Percentiles rank a stretch among this genome's conserved stretches.
phyloP scores from a whole-genome alignment of 2,797 vertebrate species.

The Morelia viridis region DNA sequence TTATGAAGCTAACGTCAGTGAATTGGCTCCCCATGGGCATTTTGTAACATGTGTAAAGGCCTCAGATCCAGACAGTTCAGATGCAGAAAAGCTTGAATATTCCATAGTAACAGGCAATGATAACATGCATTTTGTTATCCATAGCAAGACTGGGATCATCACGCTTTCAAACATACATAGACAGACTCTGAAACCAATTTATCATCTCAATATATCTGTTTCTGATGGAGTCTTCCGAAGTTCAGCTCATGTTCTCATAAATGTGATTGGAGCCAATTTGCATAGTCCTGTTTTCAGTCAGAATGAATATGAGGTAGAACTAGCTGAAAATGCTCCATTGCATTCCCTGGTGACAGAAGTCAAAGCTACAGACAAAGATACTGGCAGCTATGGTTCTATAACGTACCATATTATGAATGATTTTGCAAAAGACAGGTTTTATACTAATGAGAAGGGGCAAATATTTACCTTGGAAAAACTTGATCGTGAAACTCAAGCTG shows the following conservation, averaged over 20 bases:
- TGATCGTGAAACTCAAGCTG: slow-evolving; percentile 87
- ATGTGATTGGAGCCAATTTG: slow-evolving; percentile 88
- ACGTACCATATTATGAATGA: slow-evolving; percentile 93
- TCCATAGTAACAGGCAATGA: slow-evolving; percentile 91
- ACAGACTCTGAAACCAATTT: slow-evolving; percentile 79
- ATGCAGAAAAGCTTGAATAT: slow-evolving; percentile 84
- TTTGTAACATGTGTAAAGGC: slow-evolving; percentile 92
- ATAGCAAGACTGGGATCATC: slow-evolving; percentile 84
- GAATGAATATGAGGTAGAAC: slow-evolving; percentile 90
- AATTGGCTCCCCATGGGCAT: slow-evolving; percentile 86
- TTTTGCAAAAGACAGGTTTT: slow-evolving; percentile 93
- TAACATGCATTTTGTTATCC: slow-evolving; percentile 88
- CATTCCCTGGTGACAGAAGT: slow-evolving; percentile 87
- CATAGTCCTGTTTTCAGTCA: slow-evolving; percentile 90
- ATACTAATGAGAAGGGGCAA: slow-evolving; percentile 85
- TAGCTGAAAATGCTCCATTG: slow-evolving; percentile 88
- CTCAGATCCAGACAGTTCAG: slow-evolving; percentile 88
- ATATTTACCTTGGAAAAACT: slow-evolving; percentile 90
- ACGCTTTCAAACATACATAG: slow-evolving; percentile 85
- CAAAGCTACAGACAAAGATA: slow-evolving; percentile 87
- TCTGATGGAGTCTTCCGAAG: slow-evolving; percentile 95
- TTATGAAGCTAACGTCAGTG: slow-evolving; percentile 87
- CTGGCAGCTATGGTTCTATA: slow-evolving; percentile 83
- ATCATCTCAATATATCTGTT: slow-evolving; percentile 88
- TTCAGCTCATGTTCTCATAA: slow-evolving; percentile 81